phyloP scores from a whole-genome alignment of 2,888 invertebrate species.

The Xestia c-nigrum region DNA sequence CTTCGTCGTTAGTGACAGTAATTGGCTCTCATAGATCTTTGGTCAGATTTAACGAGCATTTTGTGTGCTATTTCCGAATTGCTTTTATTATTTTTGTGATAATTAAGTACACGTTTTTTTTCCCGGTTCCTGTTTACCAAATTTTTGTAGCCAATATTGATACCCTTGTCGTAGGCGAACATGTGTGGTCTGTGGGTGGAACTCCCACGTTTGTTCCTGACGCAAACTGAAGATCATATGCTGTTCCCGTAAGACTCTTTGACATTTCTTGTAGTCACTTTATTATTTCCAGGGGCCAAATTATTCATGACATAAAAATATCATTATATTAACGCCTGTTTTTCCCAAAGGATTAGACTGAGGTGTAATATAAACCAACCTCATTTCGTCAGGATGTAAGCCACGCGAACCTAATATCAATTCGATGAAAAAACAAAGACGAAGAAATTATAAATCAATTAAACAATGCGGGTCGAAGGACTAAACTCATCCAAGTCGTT shows the following conservation, averaged over 20 bases:
- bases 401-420: background rate
- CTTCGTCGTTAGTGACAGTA: slow-evolving; percentile 17
- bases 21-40: slow-evolving; percentile 11
- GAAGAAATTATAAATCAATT: background rate
- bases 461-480: background rate
- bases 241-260: slow-evolving; percentile 13
- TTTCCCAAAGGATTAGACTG: background rate
- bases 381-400: background rate
- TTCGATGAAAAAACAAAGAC: background rate
- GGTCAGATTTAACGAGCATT: slow-evolving; percentile 1
- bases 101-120: background rate
- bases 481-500: background rate
- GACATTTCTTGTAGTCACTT: background rate
- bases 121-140: background rate
- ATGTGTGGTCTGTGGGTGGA: background rate
- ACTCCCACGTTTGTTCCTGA: slow-evolving; percentile 25
- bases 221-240: slow-evolving; percentile 16
- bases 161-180: slow-evolving; percentile 8
- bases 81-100: slow-evolving; percentile 1
- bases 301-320: slow-evolving; percentile 1
- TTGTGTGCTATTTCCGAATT: slow-evolving; percentile 9
- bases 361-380: background rate
- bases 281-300: background rate
- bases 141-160: background rate
- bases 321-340: background rate